Percentiles rank a stretch among this genome's conserved stretches.
phyloP scores from a whole-genome alignment of 1,140 invertebrate genomes.

The Oncopodura yosiiana region DNA sequence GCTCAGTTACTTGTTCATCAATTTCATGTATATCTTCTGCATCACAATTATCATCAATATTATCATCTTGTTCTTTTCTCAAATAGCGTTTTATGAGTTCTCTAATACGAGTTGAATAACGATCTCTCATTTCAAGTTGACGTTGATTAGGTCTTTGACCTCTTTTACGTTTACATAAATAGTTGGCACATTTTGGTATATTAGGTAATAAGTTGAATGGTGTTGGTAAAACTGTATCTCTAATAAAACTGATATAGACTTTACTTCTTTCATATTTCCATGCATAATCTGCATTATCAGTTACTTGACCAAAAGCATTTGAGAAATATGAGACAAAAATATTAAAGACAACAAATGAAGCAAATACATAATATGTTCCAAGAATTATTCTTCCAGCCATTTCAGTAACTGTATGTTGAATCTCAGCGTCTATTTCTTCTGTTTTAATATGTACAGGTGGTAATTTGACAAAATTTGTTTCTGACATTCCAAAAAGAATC shows the following conservation, averaged over 20 bases:
- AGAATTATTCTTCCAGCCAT: not conserved
- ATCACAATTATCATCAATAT: no score
- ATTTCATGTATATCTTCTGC: no score
- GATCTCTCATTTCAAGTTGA: no score
- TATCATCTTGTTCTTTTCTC: no score
- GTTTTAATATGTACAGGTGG: not conserved
- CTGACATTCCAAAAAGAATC: not conserved
- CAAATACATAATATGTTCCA: not conserved
- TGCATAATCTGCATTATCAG: not conserved
- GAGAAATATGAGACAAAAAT: not conserved
- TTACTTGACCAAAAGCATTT: not conserved
- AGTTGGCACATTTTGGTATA: no score
- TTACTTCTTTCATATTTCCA: not conserved
- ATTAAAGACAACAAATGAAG: not conserved
- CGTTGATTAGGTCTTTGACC: no score
- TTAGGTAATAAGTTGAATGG: constrained; percentile 9
- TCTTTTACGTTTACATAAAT: no score
- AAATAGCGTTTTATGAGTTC: no score
- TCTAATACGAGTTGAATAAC: no score
- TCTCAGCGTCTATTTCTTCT: not conserved
- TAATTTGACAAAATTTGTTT: not conserved
- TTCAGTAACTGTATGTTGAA: not conserved
- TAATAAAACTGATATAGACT: not conserved
- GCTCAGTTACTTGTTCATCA: no score
- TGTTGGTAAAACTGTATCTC: constrained; percentile 1